A percentile compares a stretch with the other conserved stretches of the same genome.
phyloP scores from a whole-genome alignment of 1,140 invertebrate species.

The Oppia nitens region DNA sequence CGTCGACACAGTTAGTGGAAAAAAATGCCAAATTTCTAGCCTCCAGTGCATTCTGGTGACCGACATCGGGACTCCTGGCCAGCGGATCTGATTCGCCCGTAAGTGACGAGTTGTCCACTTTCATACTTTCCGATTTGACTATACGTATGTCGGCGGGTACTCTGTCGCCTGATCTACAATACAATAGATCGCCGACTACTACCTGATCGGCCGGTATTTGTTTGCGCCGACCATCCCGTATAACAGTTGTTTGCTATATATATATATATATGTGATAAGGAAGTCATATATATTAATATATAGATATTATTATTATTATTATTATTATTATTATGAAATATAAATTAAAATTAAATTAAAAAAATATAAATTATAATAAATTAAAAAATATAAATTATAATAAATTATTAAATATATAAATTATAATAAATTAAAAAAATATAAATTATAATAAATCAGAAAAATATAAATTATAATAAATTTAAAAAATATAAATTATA shows the following conservation, averaged over 20 bases:
- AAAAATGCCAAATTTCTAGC: conserved; percentile 53
- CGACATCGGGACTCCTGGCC: conserved; percentile 40
- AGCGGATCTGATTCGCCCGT: conserved; percentile 55
- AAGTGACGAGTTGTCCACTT: conserved; percentile 48
- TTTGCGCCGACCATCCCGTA: conserved; percentile 78
- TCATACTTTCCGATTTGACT: not conserved
- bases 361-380: too few species aligned
- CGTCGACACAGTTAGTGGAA: conserved; percentile 47
- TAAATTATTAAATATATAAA: too few species aligned
- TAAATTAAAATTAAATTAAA: too few species aligned
- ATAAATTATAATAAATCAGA: too few species aligned
- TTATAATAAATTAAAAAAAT: too few species aligned
- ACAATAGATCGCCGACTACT: conserved; percentile 77
- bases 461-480: too few species aligned
- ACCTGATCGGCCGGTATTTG: conserved; percentile 72
- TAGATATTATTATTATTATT: too few species aligned
- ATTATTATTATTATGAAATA: too few species aligned
- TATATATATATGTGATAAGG: too few species aligned
- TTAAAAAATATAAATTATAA: too few species aligned
- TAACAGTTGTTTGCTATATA: conserved; percentile 67
- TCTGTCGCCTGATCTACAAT: conserved; percentile 50
- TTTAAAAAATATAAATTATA: too few species aligned
- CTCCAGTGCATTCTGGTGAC: conserved; percentile 44
- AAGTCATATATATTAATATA: too few species aligned
- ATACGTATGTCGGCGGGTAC: conserved; percentile 1